Base-by-base conservation (phyloP, 2,888 invertebrate genomes). In the Prosopocoilus inquinatus region DNA sequence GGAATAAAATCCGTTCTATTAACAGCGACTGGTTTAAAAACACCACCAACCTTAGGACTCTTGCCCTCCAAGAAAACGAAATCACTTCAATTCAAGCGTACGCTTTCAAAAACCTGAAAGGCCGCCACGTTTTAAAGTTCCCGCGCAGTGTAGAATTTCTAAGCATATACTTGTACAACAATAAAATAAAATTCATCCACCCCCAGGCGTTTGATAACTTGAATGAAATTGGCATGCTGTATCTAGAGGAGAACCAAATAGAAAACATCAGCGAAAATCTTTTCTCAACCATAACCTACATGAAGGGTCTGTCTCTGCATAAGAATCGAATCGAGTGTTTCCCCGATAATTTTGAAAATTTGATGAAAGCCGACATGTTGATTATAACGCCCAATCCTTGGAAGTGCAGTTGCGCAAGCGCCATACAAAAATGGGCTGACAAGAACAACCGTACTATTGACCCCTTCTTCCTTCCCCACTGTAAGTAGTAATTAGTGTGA, bases 161-260 rank as follows among this genome's bases (percentile, higher is more conserved):
- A 4, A 67, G 64, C 11, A 62, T 70, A 12, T 55, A 65, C 57
- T 60, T 71, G 41, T 66, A 66, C 47, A 60, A 64, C 39, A 71
- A 71, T 48, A 50, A 58, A 51, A 70, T 71, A 45, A 50, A 58
- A 33, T 61, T 62, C 32, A 61, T 71, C 13, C 67, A 69, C 44
- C 63, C 66, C 44, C 62, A 64, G 0, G 70, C 70, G 11, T 71
- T 71, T 47, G 61, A 64, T 35, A 67, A 67, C 1, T 53, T 69
- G 7, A 66, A 67, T 53, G 62, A 59, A 20, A 60, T 71, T 44
- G 69, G 70, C 2, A 66, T 64, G 65, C 50, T 71, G 54, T 64
- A 67, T 53, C 57, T 71, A 38, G 64, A 67, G 36, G 58, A 61
- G 41, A 70, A 71, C 55, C 61, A 66, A 60, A 59, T 71, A 9